Percentiles rank a stretch among this genome's conserved stretches.
Evolutionary conservation across 2,888 invertebrate genomes (phyloP).

Genomic region (Cotesia congregata): DNA sequence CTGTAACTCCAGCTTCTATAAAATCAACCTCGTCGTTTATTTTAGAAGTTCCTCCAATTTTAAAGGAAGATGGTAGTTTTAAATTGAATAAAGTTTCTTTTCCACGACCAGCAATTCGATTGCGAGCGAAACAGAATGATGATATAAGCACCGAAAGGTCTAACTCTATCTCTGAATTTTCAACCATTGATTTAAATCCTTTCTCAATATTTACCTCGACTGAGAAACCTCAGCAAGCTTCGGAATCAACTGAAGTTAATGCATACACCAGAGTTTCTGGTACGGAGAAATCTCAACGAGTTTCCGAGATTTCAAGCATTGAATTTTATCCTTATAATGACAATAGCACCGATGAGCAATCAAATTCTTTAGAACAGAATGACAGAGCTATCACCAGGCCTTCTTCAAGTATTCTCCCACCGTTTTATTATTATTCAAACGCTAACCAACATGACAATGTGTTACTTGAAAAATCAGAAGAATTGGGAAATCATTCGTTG

Average conservation of each 20-base stretch:
- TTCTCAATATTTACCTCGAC: background rate
- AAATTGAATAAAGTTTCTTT: background rate
- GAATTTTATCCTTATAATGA: background rate
- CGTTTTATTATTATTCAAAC: conserved; percentile 11
- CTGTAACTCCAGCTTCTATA: background rate
- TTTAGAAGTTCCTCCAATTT: background rate
- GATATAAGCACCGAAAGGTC: conserved; percentile 35
- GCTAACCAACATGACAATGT: background rate
- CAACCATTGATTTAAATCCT: conserved; percentile 7
- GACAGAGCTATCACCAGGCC: background rate
- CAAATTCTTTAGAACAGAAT: background rate
- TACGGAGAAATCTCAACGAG: background rate
- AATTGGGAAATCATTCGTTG: background rate
- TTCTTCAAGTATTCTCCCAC: conserved; percentile 3
- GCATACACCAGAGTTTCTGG: background rate
- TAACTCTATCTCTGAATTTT: background rate
- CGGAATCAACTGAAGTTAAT: background rate
- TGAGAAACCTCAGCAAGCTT: background rate
- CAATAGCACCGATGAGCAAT: background rate
- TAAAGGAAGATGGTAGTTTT: background rate
- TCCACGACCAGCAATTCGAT: conserved; percentile 3
- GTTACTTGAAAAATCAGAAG: background rate
- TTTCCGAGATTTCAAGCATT: background rate
- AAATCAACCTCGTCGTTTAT: conserved; percentile 35
- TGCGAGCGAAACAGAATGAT: conserved; percentile 12